These are phyloP conservation scores for Nannoperca australis DNA, from an alignment of 2,797 vertebrate genomes.

Conservation along the genomic window DNA sequence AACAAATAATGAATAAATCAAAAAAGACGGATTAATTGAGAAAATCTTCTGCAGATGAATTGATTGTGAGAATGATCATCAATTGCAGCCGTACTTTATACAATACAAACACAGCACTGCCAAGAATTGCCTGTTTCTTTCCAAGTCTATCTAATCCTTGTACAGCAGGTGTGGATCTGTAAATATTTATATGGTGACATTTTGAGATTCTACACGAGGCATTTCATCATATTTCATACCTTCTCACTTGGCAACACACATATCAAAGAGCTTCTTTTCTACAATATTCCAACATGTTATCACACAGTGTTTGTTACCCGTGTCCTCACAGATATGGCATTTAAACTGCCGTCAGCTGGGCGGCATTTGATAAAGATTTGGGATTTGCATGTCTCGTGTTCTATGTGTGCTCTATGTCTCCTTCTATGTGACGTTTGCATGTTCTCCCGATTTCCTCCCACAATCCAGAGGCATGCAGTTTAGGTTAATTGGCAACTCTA, in stretches of 20 bases:
- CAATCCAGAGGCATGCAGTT: constrained; percentile 4
- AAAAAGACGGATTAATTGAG: background rate
- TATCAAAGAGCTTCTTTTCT: constrained; percentile 20
- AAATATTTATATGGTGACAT: constrained; percentile 25
- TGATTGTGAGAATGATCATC: background rate
- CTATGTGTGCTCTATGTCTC: too few species aligned
- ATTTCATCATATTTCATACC: constrained; percentile 28
- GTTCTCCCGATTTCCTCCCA: background rate
- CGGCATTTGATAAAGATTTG: constrained; percentile 74
- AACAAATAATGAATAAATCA: background rate
- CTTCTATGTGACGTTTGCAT: background rate
- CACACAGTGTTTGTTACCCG: constrained; percentile 27
- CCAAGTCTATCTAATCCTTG: constrained; percentile 9
- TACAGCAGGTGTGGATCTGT: background rate
- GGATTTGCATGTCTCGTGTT: constrained; percentile 49
- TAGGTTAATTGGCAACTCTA: background rate
- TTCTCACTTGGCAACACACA: background rate
- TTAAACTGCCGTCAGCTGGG: constrained; percentile 65
- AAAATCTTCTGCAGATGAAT: constrained; percentile 4
- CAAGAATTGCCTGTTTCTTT: background rate
- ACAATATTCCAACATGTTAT: constrained; percentile 32
- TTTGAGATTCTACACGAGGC: background rate
- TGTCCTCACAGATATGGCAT: constrained; percentile 60
- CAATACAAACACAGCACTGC: background rate
- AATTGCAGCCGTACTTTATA: background rate